Percentiles rank a stretch among this genome's conserved stretches.
These are phyloP conservation scores for Neogobius melanostomus DNA, from an alignment of 2,113 vertebrate species.

Conservation along the genomic window DNA sequence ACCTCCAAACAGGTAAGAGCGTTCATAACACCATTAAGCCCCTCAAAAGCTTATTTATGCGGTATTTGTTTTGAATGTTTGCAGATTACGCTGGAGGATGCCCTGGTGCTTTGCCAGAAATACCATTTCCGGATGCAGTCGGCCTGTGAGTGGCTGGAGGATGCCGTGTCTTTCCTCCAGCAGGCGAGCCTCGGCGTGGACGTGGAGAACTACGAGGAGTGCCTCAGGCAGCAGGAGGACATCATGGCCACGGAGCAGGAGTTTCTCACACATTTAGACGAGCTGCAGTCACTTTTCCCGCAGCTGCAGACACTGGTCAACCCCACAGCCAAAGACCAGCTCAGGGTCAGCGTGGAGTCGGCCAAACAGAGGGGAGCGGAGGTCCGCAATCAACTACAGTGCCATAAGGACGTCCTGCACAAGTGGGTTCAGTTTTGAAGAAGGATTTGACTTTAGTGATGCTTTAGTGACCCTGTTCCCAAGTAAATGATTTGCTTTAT, in stretches of 20 bases:
- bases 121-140: constrained; percentile 88
- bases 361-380: constrained; percentile 80
- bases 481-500: too few relatives aligned
- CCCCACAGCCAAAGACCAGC: constrained; percentile 78
- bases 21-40: background rate
- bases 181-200: constrained; percentile 86
- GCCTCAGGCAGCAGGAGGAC: constrained; percentile 82
- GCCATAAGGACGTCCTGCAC: constrained; percentile 84
- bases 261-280: constrained; percentile 80
- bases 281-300: constrained; percentile 79
- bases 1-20: constrained; percentile 82
- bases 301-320: constrained; percentile 82
- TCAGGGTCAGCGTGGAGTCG: constrained; percentile 78
- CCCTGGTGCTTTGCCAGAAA: constrained; percentile 84
- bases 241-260: constrained; percentile 89
- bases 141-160: constrained; percentile 91
- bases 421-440: constrained; percentile 73
- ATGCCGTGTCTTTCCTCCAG: constrained; percentile 88
- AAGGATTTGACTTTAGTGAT: background rate
- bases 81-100: constrained; percentile 87
- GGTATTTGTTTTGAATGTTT: constrained; percentile 4
- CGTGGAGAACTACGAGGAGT: constrained; percentile 90
- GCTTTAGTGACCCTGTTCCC: too few relatives aligned
- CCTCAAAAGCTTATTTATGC: too few relatives aligned
- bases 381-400: constrained; percentile 79